Conservation (phyloP, 2,797 vertebrate species). For the Pseudomugil tenellus region DNA sequence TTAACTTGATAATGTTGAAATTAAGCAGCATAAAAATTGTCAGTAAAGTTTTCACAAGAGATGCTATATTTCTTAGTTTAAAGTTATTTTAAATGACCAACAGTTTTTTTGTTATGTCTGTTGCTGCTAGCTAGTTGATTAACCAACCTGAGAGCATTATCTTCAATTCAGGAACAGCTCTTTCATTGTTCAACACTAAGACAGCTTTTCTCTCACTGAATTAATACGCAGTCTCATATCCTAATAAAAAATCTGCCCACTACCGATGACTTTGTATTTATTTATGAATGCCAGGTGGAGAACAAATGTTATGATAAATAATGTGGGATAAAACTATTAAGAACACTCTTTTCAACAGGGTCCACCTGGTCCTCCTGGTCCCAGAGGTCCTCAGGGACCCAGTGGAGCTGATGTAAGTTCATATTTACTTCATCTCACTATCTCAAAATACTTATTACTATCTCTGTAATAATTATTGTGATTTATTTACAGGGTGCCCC, state of each 20-base stretch:
- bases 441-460: no score
- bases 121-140: background rate
- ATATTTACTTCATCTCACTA: background rate
- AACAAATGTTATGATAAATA: background rate
- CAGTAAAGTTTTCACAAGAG: background rate
- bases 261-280: background rate
- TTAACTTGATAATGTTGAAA: background rate
- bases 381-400: conserved; percentile 95
- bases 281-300: background rate
- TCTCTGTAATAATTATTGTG: conserved; percentile 6
- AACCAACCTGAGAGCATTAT: background rate
- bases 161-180: background rate
- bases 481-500: conserved; percentile 88
- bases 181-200: background rate
- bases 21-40: no score
- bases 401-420: conserved; percentile 93
- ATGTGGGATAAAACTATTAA: background rate
- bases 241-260: background rate
- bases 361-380: conserved; percentile 96
- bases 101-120: background rate
- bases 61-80: background rate
- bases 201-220: background rate
- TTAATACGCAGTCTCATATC: background rate
- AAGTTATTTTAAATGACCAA: background rate
- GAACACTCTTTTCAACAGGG: conserved; percentile 81